Evolutionary conservation across 1,140 invertebrate genomes (phyloP).

Genomic region (Coptotermes formosanus): DNA sequence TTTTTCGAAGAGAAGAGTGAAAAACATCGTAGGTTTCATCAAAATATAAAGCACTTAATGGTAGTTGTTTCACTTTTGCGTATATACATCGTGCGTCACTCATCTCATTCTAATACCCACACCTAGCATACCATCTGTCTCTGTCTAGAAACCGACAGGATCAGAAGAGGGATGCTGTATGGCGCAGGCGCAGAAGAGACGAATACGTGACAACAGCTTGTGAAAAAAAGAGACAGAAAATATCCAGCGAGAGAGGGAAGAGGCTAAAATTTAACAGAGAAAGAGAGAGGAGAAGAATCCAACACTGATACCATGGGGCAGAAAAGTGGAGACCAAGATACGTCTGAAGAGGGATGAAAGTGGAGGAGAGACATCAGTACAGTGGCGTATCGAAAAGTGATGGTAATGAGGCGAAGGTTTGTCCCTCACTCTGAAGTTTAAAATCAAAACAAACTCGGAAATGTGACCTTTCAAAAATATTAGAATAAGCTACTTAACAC

Average conservation of each 20-base stretch:
- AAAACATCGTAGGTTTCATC: not conserved
- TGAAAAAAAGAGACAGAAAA: conserved; percentile 10
- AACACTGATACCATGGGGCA: conserved; percentile 2
- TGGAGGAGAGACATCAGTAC: not conserved
- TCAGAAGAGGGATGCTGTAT: not conserved
- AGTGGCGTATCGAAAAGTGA: not conserved
- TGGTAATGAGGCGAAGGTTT: not conserved
- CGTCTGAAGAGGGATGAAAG: not conserved
- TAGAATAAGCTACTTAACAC: not conserved
- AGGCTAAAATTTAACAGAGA: not conserved
- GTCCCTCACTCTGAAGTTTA: not conserved
- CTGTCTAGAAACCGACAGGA: not conserved
- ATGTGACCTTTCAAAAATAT: not conserved
- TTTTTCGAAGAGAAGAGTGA: not conserved
- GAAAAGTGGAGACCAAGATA: conserved; percentile 1
- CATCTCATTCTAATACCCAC: not conserved
- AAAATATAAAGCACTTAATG: not conserved
- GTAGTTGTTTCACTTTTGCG: not conserved
- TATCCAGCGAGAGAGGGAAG: not conserved
- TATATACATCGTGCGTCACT: not conserved
- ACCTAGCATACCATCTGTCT: not conserved
- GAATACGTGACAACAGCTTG: conserved; percentile 20
- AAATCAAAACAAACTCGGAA: not conserved
- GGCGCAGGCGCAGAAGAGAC: not conserved
- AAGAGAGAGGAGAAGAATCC: conserved; percentile 2